Evolutionary conservation across 2,797 vertebrate species (phyloP).

Genomic region (Macrochelys suwanniensis): DNA sequence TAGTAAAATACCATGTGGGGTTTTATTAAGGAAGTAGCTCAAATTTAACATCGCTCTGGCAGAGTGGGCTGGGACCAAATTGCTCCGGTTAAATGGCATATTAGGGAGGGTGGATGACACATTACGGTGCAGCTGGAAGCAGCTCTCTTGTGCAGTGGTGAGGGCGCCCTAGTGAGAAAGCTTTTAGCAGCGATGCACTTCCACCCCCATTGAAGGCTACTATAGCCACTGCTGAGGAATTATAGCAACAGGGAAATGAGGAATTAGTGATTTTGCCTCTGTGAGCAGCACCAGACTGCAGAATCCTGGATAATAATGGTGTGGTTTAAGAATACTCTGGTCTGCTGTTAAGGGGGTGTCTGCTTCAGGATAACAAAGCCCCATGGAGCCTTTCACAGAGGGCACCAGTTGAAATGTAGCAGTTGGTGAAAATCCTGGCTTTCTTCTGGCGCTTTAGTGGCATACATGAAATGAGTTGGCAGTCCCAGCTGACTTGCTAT

Average conservation of each 20-base stretch:
- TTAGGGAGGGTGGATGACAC: background rate
- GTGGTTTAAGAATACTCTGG: background rate
- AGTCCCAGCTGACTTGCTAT: background rate
- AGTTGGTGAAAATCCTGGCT: background rate
- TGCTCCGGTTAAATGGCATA: background rate
- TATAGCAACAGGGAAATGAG: background rate
- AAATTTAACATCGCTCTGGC: background rate
- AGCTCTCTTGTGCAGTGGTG: background rate
- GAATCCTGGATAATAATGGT: fast-evolving
- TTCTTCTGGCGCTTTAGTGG: background rate
- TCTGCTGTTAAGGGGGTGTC: background rate
- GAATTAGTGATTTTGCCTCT: background rate
- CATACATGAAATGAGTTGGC: background rate
- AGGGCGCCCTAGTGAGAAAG: slow-evolving; percentile 1
- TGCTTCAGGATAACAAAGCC: background rate
- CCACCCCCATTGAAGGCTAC: background rate
- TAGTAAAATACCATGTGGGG: slow-evolving; percentile 31
- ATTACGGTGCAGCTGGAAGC: background rate
- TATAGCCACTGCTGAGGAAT: background rate
- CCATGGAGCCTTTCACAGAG: background rate
- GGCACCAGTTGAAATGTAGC: background rate
- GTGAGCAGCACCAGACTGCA: background rate
- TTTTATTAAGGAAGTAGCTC: slow-evolving; percentile 29
- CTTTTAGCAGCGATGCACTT: background rate
- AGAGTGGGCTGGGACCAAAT: background rate